Evolutionary conservation across 2,888 invertebrate genomes (phyloP), one percentile per base, ranked within the genome.

Genomic region (Microplitis manilae): DNA sequence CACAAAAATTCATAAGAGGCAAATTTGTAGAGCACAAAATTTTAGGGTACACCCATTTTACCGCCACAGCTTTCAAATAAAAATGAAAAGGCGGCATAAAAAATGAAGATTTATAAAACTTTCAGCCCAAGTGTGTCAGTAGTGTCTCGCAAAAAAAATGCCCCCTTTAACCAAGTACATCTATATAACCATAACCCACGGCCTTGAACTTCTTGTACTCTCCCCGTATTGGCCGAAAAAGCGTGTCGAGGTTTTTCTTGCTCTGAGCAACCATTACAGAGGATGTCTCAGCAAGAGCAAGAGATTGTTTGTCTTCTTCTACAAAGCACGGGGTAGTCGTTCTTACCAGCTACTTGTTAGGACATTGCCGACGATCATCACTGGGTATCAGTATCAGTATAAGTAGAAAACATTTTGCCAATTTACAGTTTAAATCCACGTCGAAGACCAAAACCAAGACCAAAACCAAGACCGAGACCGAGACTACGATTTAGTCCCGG

Each of bases 271-370:
- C 79, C 79, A 79, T 75, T 75, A 77, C 74, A 78, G 78, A 75
- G 79, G 79, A 83, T 82, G 80, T 79, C 80, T 50, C 80, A 82
- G 81, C 81, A 83, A 74, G 70, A 69, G 65, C 68, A 78, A 68
- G 67, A 74, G 68, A 73, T 41, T 75, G 76, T 13, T 50, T 13
- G 50, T 62, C 15, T 7, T 62, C 62, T 20, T 65, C 76, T 84
- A 83, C 85, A 84, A 83, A 85, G 87, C 85, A 86, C 87, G 86
- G 84, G 79, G 73, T 70, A 50, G 50, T 8, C 86, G 87, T 89
- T 89, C 89, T 88, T 89, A 88, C 86, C 84, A 86, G 86, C 89
- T 87, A 89, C 89, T 89, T 89, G 89, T 89, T 89, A 89, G 88
- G 87, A 82, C 83, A 40, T 30, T 15, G 64, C 17, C 41, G 61